Evolutionary conservation across 2,888 invertebrate species (phyloP), one percentile per base, ranked within the genome.

Genomic region (Drosophila lacicola): DNA sequence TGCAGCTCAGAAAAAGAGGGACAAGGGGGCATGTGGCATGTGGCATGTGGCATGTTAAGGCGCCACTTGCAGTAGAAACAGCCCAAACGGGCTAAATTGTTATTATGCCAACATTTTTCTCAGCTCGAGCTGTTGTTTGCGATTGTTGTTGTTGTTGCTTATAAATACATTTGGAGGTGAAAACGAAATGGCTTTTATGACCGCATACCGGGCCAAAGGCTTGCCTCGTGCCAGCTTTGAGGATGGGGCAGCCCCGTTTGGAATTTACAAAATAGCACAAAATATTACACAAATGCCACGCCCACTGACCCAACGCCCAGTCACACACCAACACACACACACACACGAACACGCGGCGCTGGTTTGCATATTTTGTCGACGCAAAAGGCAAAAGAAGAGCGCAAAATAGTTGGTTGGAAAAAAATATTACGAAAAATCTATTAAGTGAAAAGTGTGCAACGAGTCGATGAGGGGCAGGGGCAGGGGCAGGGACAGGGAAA

Each of bases 191-290:
- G 70, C 82, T 80, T 80, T 82, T 67, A 74, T 66, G 64, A 62
- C 68, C 77, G 66, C 78, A 70, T 55, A 74, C 54, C 65, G 74
- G 74, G 56, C 10, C 65, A 54, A 49, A 42, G 44, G 50, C 55
- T 75, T 17, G 65, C 49, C 56, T 33, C 34, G 5, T 13, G n/a
- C 44, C 8, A 9, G 17, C 21, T 21, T 4, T 21, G 4, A 21
- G 21, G n/a, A n/a, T n/a, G 44, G 36, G 42, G n/a, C 44, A n/a
- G 34, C 34, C 51, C 34, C 51, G 56, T 56, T 58, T 60, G 69
- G 50, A 73, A 68, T 73, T 65, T 68, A 82, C 79, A 82, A 82
- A 80, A 79, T 80, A 82, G 71, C 77, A 67, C 78, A 77, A 77
- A 78, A 77, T 74, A 77, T 78, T 60, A 82, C 68, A 74, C 62